Conservation (phyloP, 2,888 invertebrate species). For the Apamea anceps region DNA sequence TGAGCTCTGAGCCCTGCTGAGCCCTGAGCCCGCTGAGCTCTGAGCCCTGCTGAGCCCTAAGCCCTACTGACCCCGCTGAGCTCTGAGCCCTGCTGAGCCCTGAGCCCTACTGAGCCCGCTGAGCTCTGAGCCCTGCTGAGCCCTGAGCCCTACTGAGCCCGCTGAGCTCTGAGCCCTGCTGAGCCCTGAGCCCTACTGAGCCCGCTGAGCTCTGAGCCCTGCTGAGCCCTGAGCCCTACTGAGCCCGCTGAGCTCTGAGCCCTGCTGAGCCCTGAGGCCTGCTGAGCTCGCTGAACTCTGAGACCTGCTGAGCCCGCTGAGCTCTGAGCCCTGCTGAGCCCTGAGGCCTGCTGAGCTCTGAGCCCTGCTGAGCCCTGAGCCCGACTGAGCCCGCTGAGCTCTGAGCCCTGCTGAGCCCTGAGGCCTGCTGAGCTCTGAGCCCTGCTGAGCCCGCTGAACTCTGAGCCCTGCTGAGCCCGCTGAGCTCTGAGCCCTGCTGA, state of each 20-base stretch:
- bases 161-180: slow-evolving; percentile 71
- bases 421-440: too few relatives aligned
- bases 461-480: background rate
- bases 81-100: slow-evolving; percentile 73
- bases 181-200: slow-evolving; percentile 42
- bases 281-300: background rate
- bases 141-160: too few relatives aligned
- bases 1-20: too few relatives aligned
- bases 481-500: too few relatives aligned
- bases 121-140: too few relatives aligned
- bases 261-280: slow-evolving; percentile 68
- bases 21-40: too few relatives aligned
- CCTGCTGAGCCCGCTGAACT: slow-evolving; percentile 81
- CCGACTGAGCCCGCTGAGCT: too few relatives aligned
- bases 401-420: too few relatives aligned
- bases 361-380: too few relatives aligned
- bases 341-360: background rate
- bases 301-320: too few relatives aligned
- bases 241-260: slow-evolving; percentile 54
- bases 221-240: too few relatives aligned
- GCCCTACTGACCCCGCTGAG: background rate
- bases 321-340: slow-evolving; percentile 79
- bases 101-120: background rate
- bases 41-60: too few relatives aligned
- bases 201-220: background rate